A percentile compares a stretch with the other conserved stretches of the same genome.
phyloP scores from a whole-genome alignment of 1,140 invertebrate species.

The Stegodyphus dumicola region DNA sequence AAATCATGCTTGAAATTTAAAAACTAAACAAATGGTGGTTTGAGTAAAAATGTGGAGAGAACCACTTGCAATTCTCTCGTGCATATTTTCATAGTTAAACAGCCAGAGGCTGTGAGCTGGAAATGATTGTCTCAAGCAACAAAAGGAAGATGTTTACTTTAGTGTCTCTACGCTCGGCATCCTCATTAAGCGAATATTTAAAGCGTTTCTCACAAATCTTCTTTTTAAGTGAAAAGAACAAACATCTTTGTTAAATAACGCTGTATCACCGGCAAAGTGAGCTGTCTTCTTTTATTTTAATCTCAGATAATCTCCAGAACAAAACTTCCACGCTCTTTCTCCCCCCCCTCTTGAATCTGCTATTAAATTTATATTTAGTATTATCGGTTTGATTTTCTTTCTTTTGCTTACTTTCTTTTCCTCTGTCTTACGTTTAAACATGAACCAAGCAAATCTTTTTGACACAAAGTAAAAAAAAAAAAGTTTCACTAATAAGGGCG shows the following conservation, averaged over 20 bases:
- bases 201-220: conserved; percentile 51
- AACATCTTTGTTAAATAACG: conserved; percentile 59
- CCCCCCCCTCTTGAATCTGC: not conserved
- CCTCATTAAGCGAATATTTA: conserved; percentile 60
- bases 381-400: conserved; percentile 26
- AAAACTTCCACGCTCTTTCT: conserved; percentile 23
- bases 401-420: conserved; percentile 11
- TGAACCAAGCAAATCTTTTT: conserved; percentile 55
- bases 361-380: conserved; percentile 52
- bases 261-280: conserved; percentile 54
- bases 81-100: conserved; percentile 60
- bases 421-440: not conserved
- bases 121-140: conserved; percentile 59
- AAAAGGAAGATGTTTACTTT: conserved; percentile 57
- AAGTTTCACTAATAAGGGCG: conserved; percentile 12
- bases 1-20: conserved; percentile 59
- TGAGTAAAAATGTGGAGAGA: conserved; percentile 47
- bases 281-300: conserved; percentile 61
- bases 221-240: conserved; percentile 60
- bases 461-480: conserved; percentile 28
- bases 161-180: conserved; percentile 9
- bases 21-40: conserved; percentile 52
- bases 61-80: conserved; percentile 52
- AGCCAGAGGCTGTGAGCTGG: conserved; percentile 33
- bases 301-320: conserved; percentile 55